These are phyloP conservation scores for Artibeus jamaicensis DNA, from an alignment of 2,797 vertebrate species.

Conservation along the genomic window DNA sequence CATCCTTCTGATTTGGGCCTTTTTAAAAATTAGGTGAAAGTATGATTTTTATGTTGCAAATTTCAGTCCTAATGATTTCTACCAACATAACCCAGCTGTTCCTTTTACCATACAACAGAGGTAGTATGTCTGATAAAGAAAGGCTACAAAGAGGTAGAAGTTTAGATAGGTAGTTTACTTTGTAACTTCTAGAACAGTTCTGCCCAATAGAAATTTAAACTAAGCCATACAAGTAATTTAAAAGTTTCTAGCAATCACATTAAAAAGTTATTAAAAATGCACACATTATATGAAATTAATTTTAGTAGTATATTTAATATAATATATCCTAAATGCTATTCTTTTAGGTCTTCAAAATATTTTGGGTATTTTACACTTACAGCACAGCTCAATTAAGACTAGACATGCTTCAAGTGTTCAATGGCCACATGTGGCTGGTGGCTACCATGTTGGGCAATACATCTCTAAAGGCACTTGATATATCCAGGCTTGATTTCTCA, in stretches of 20 bases:
- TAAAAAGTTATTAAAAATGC: not conserved
- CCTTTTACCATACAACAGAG: not conserved
- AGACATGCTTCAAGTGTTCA: not conserved
- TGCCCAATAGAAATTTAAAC: not conserved
- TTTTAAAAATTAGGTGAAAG: not conserved
- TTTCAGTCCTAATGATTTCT: not conserved
- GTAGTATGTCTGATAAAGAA: not conserved
- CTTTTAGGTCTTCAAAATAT: not conserved
- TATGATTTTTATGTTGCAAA: not conserved
- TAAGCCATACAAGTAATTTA: not conserved
- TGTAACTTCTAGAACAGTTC: not conserved
- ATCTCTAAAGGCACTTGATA: not conserved
- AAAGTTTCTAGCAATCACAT: not conserved
- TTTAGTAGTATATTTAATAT: not conserved
- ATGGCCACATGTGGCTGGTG: not conserved
- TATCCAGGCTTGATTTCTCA: not conserved
- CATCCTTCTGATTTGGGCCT: not conserved
- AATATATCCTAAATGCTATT: not conserved
- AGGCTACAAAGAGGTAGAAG: not conserved
- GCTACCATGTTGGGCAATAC: not conserved
- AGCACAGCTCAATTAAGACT: not conserved
- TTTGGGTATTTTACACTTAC: not conserved
- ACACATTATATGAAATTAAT: not conserved
- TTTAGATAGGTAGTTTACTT: not conserved
- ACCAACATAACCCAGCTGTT: not conserved